phyloP scores from a whole-genome alignment of 1,140 invertebrate species.

The Galleria mellonella region DNA sequence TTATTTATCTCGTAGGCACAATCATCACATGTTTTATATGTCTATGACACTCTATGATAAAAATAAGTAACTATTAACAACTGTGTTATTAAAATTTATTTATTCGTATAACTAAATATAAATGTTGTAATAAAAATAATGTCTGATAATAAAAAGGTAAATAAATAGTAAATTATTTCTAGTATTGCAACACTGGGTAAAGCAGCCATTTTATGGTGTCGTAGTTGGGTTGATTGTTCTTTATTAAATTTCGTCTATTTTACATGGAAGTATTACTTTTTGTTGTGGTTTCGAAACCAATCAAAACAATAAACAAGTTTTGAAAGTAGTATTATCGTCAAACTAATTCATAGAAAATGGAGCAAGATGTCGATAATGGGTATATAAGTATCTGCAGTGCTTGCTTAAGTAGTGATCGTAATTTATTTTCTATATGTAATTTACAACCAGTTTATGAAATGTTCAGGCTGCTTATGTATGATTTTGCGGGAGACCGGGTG shows the following conservation, averaged over 20 bases:
- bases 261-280: constrained; percentile 72
- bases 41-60: too few species aligned
- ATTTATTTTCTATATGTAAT: constrained; percentile 46
- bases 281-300: constrained; percentile 60
- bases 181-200: constrained; percentile 40
- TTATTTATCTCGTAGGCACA: too few species aligned
- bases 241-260: constrained; percentile 67
- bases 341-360: constrained; percentile 36
- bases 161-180: constrained; percentile 2
- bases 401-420: constrained; percentile 50
- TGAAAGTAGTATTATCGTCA: constrained; percentile 14
- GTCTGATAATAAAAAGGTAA: too few species aligned
- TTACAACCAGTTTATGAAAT: constrained; percentile 37
- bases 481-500: constrained; percentile 54
- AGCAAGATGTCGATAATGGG: constrained; percentile 48
- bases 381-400: constrained; percentile 45
- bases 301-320: constrained; percentile 27
- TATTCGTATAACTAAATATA: too few species aligned
- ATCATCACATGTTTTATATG: too few species aligned
- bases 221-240: constrained; percentile 43
- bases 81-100: too few species aligned
- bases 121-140: too few species aligned
- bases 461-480: constrained; percentile 50
- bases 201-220: constrained; percentile 72
- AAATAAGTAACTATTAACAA: too few species aligned